phyloP scores from a whole-genome alignment of 2,113 vertebrate genomes.

The Anarhynchus alexandrinus region DNA sequence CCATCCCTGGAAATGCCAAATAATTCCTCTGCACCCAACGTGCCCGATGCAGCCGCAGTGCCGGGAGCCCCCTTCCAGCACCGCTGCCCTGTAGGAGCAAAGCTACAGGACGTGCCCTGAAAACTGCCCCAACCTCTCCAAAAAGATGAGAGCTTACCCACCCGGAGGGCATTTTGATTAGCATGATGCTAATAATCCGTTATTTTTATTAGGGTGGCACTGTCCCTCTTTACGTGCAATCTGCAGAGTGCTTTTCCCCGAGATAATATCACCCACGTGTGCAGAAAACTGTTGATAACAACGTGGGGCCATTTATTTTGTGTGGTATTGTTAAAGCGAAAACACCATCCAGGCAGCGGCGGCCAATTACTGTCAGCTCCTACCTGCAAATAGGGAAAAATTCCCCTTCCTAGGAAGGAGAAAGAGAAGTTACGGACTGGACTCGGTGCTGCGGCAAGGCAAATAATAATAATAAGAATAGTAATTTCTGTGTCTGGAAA shows the following conservation, averaged over 20 bases:
- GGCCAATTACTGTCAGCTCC: conserved; percentile 51
- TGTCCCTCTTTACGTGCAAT: not conserved
- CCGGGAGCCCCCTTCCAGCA: not conserved
- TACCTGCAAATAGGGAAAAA: conserved; percentile 51
- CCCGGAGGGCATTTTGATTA: not conserved
- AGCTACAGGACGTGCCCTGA: not conserved
- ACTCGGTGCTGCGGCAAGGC: not conserved
- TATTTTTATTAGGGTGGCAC: not conserved
- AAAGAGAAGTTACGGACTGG: conserved; percentile 43
- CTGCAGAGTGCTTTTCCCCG: not conserved
- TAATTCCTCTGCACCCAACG: not conserved
- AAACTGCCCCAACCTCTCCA: not conserved
- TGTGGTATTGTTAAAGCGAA: not conserved
- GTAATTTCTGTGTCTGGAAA: not conserved
- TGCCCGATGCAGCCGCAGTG: accelerated
- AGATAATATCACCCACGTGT: not conserved
- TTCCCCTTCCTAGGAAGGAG: not conserved
- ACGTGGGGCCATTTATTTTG: not conserved
- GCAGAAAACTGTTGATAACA: not conserved
- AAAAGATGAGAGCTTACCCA: not conserved
- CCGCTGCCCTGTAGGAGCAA: not conserved
- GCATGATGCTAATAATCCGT: accelerated
- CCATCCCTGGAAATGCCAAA: not conserved
- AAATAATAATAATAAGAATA: not conserved
- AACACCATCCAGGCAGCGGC: not conserved